These are phyloP conservation scores for Pungitius pungitius DNA, from an alignment of 2,113 vertebrate species.

Conservation along the genomic window DNA sequence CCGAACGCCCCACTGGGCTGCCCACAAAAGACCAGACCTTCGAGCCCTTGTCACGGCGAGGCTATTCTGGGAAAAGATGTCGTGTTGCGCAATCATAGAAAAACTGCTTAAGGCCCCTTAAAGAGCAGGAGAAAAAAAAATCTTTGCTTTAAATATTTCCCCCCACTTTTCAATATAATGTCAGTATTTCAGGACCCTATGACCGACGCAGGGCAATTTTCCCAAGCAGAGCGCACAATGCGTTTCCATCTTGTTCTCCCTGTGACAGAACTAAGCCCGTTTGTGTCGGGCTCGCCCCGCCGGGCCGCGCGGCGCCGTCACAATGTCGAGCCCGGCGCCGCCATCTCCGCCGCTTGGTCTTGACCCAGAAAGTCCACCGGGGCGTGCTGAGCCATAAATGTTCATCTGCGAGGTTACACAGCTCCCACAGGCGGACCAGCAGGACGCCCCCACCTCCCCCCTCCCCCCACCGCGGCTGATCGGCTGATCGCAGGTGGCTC, in stretches of 20 bases:
- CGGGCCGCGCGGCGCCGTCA: slow-evolving; percentile 50
- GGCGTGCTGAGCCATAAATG: slow-evolving; percentile 73
- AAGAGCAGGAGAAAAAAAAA: no score
- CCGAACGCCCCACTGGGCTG: slow-evolving; percentile 68
- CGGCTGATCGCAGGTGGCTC: slow-evolving; percentile 70
- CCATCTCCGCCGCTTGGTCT: slow-evolving; percentile 68
- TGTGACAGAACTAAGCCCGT: slow-evolving; percentile 60
- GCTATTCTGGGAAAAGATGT: slow-evolving; percentile 45
- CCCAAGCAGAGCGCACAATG: slow-evolving; percentile 56
- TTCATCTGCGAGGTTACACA: slow-evolving; percentile 75
- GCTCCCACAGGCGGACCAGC: slow-evolving; percentile 69
- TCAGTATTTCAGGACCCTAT: slow-evolving; percentile 32
- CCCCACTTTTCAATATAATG: slow-evolving; percentile 24
- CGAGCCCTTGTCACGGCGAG: slow-evolving; percentile 49
- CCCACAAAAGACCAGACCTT: slow-evolving; percentile 67
- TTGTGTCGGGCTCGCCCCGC: slow-evolving; percentile 48
- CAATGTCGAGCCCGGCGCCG: slow-evolving; percentile 59
- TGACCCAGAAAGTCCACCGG: slow-evolving; percentile 74
- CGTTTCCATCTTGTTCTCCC: slow-evolving; percentile 60
- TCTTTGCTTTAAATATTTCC: slow-evolving; percentile 46
- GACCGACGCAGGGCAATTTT: slow-evolving; percentile 42
- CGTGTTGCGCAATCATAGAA: slow-evolving; percentile 31
- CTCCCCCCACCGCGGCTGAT: slow-evolving; percentile 53
- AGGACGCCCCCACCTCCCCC: slow-evolving; percentile 17
- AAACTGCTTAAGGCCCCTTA: not conserved